Conservation (phyloP, 1,140 invertebrate species). For the Pseudachorutes palmiensis region DNA sequence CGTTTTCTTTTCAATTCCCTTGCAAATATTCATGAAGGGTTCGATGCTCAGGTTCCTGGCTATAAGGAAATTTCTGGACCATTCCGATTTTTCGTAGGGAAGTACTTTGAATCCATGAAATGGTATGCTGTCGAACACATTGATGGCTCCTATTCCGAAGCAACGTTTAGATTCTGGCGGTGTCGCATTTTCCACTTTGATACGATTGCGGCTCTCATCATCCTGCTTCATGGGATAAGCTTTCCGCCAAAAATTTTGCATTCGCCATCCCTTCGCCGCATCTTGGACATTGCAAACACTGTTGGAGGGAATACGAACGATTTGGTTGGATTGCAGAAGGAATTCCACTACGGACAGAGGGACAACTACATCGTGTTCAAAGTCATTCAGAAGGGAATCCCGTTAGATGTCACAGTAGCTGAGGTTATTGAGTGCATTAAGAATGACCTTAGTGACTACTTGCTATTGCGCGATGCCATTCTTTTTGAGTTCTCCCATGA, state of each 20-base stretch:
- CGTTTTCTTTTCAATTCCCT: background rate
- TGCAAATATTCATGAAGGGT: background rate
- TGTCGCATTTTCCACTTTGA: conserved; percentile 10
- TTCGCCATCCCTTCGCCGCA: background rate
- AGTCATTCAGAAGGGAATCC: background rate
- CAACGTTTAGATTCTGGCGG: too few relatives aligned
- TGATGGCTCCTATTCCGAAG: too few relatives aligned
- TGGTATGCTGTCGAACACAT: too few relatives aligned
- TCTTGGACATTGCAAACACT: conserved; percentile 8
- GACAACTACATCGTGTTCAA: conserved; percentile 11
- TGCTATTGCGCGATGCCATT: background rate
- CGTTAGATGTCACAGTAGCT: background rate
- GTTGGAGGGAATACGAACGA: conserved; percentile 1
- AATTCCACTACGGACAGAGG: background rate
- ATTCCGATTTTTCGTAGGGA: background rate
- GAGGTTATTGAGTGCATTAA: background rate
- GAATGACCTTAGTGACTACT: background rate
- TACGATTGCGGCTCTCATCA: background rate
- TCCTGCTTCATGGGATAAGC: background rate
- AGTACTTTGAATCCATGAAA: too few relatives aligned
- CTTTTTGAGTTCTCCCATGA: background rate
- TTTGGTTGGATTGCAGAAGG: conserved; percentile 8
- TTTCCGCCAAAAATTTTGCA: background rate
- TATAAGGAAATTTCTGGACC: background rate
- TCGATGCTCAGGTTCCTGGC: background rate